Evolutionary conservation across 2,113 vertebrate genomes (phyloP), one percentile per base, ranked within the genome.

Genomic region (Tupaia chinensis): DNA sequence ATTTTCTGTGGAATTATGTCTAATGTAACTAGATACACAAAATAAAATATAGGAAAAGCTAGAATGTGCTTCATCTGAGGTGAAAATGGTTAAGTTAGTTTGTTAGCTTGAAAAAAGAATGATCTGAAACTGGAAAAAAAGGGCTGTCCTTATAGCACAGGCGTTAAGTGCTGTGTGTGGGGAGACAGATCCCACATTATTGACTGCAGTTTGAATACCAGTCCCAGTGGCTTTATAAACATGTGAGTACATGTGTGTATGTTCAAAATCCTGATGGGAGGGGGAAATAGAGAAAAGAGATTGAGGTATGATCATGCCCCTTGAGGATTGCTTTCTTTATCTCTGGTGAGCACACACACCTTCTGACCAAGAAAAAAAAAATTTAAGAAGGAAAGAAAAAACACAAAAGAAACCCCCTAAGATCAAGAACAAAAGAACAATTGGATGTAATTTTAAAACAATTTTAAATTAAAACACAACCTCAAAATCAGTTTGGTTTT

Each of bases 1-100:
- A 86, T 89, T 96, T 97, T 92, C 79, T 94, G 92, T 84, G 95
- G 44, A 91, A 83, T 65, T 79, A 63, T 65, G 7, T 92, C 19
- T 91, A 2, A 12, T 88, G 53, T 82, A 70, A 79, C 29, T 65
- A 82, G 29, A 94, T 15, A 17, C 1, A 72, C 61, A 89, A 93
- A 89, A 56, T 65, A 78, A 90, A 89, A 10, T 77, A 58, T 2
- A 92, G 4, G 74, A 81, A 53, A 60, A 69, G 3, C 87, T 70
- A 91, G 79, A 83, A 80, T 87, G 74, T 91, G 53, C 3, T 91
- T 92, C 88, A 74, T n/a, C 5, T 76, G 74, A 91, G n/a, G 54
- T 3, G 11, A 76, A 96, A 92, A 68, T 87, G 53, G 11, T 73
- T 89, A 85, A 93, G 17, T 68, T 66, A 93, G 56, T 78, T 70